phyloP scores from a whole-genome alignment of 2,888 invertebrate species.

The Iphiclides podalirius region DNA sequence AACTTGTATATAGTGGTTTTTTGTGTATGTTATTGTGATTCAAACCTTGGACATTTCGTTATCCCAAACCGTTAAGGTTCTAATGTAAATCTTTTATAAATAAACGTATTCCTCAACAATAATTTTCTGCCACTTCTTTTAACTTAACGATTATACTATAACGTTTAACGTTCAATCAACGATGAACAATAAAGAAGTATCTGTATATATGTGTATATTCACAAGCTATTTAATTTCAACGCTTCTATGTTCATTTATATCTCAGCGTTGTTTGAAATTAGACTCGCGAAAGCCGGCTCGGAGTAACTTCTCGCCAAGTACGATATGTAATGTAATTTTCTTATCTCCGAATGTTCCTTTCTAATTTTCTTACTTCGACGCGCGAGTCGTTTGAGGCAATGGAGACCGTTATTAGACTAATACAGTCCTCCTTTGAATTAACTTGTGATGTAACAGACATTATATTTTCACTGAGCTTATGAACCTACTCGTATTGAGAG shows the following conservation, averaged over 20 bases:
- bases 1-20: no score
- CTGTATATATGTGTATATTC: no score
- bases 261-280: constrained; percentile 11
- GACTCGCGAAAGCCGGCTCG: constrained; percentile 8
- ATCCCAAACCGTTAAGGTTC: no score
- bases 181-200: neutral
- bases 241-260: neutral
- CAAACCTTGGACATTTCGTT: no score
- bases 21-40: no score
- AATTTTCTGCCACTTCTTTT: no score
- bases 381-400: constrained; percentile 27
- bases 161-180: no score
- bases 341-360: constrained; percentile 29
- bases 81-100: no score
- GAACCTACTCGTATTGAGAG: neutral
- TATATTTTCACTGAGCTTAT: constrained; percentile 10
- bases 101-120: no score
- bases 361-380: constrained; percentile 23
- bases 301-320: constrained; percentile 24
- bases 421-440: constrained; percentile 35
- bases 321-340: constrained; percentile 38
- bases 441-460: constrained; percentile 29
- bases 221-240: neutral
- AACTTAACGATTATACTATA: no score
- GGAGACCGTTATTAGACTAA: constrained; percentile 35